Evolutionary conservation across 2,113 vertebrate genomes (phyloP).

Genomic region (Neodon shergylaensis): DNA sequence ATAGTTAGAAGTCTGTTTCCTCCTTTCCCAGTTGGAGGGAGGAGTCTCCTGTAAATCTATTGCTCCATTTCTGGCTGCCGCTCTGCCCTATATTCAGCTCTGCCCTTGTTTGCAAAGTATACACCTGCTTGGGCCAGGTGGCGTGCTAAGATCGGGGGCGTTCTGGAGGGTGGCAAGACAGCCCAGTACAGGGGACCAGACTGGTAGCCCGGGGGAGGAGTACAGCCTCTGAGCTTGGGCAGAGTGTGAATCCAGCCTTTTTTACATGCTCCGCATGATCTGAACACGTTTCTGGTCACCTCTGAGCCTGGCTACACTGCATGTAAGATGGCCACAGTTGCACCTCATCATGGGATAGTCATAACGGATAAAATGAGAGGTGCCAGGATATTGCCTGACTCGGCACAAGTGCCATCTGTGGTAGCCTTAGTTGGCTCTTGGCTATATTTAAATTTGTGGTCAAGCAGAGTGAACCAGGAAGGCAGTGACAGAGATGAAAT

Average conservation of each 20-base stretch:
- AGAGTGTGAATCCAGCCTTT: not conserved
- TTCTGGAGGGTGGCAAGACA: fast-evolving
- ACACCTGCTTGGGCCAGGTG: not conserved
- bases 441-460: not conserved
- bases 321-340: not conserved
- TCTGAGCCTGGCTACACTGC: not conserved
- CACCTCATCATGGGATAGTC: not conserved
- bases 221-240: not conserved
- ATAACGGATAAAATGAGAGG: not conserved
- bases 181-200: fast-evolving
- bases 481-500: not conserved
- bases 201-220: not conserved
- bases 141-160: not conserved
- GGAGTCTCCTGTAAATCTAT: not conserved
- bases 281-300: not conserved
- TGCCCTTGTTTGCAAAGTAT: not conserved
- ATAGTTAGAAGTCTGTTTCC: not conserved
- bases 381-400: not conserved
- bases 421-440: not conserved
- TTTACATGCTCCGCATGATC: not conserved
- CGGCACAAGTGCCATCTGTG: not conserved
- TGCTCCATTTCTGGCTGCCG: not conserved
- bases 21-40: not conserved
- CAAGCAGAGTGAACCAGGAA: not conserved
- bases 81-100: not conserved